Percentiles rank a stretch among this genome's conserved stretches.
These are phyloP conservation scores for Trachymyrmex cornetzi DNA, from an alignment of 1,140 invertebrate genomes.

Conservation along the genomic window DNA sequence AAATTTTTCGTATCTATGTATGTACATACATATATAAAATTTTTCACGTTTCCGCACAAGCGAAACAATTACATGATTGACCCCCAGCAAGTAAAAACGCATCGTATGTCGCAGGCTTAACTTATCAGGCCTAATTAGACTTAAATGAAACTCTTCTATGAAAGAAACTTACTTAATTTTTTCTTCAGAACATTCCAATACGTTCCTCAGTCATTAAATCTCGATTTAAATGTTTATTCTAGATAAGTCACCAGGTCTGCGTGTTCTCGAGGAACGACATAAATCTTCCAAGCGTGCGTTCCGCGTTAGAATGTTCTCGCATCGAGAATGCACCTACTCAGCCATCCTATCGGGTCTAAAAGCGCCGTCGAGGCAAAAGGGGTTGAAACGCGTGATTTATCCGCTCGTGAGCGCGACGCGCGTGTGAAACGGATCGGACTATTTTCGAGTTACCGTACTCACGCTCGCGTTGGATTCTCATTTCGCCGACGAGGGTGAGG, in stretches of 20 bases:
- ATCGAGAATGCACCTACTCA: conserved; percentile 41
- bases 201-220: conserved; percentile 24
- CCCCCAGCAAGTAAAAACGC: too few species aligned
- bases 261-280: background rate
- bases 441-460: conserved; percentile 57
- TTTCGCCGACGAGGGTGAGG: conserved; percentile 46
- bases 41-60: too few species aligned
- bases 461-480: conserved; percentile 35
- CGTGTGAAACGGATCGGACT: conserved; percentile 48
- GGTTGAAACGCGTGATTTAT: conserved; percentile 63
- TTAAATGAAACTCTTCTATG: background rate
- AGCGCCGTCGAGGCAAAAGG: conserved; percentile 54
- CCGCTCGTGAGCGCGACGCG: conserved; percentile 29
- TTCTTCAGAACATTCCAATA: background rate
- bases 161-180: background rate
- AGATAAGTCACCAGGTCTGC: background rate
- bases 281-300: conserved; percentile 40
- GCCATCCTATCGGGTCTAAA: conserved; percentile 34
- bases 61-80: too few species aligned
- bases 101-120: background rate
- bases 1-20: too few species aligned
- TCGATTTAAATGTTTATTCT: conserved; percentile 36
- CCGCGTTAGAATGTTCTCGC: conserved; percentile 17
- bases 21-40: too few species aligned
- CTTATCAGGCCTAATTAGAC: background rate